Percentiles rank a stretch among this genome's conserved stretches.
phyloP scores from a whole-genome alignment of 2,888 invertebrate species.

The Oasisia sp. region DNA sequence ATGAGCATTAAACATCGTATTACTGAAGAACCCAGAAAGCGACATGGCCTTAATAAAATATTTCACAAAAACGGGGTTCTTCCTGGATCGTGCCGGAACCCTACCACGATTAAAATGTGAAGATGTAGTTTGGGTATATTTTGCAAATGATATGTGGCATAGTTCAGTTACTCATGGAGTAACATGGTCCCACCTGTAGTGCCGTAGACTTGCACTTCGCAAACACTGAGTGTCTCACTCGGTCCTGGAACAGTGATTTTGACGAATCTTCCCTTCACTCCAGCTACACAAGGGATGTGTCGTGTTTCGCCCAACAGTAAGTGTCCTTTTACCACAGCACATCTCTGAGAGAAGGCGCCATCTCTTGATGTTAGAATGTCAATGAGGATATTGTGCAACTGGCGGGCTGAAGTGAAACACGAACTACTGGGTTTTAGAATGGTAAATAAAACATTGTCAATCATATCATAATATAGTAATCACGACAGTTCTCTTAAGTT shows the following conservation, averaged over 20 bases:
- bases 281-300: neutral
- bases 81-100: too few relatives aligned
- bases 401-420: neutral
- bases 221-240: neutral
- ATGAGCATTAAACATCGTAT: too few relatives aligned
- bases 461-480: neutral
- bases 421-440: neutral
- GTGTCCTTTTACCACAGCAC: neutral
- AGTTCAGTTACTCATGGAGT: too few relatives aligned
- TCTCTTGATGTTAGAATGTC: neutral
- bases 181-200: neutral
- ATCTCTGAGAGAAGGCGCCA: neutral
- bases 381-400: neutral
- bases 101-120: too few relatives aligned
- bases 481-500: neutral
- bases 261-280: neutral
- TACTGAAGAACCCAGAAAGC: too few relatives aligned
- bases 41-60: too few relatives aligned
- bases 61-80: too few relatives aligned
- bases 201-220: constrained; percentile 4
- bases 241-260: neutral
- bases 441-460: neutral
- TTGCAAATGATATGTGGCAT: too few relatives aligned
- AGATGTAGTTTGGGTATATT: too few relatives aligned
- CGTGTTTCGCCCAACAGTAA: constrained; percentile 17